Base-by-base conservation (phyloP, 1,140 invertebrate species). In the Zaprionus davidi region DNA sequence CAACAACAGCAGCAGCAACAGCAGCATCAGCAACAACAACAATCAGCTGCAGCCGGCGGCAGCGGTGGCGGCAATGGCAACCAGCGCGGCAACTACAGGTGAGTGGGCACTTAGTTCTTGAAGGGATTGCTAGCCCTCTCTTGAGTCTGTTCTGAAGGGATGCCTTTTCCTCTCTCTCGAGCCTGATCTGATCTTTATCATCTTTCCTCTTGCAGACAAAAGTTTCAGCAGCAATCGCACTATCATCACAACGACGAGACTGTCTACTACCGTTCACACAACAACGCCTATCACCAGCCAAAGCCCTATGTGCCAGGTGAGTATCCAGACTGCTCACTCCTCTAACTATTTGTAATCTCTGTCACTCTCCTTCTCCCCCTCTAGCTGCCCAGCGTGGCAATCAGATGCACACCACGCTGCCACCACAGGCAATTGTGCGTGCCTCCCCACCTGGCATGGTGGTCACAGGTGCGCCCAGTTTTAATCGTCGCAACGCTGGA, bases 241-340 rank as follows among this genome's bases (percentile, higher is more conserved):
- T 91, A 92, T 81, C 91, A 91, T 74, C 91, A 92, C 72, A 92
- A 92, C 78, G 91, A 92, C 76, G 91, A 92, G 84, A 86, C 91
- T 90, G 91, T 92, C 71, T 92, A 92, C 53, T 92, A 92, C 70
- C 91, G 91, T 80, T 91, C 91, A 80, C 90, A 92, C 56, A 92
- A 90, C 59, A 92, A 91, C 62, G 78, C 82, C 62, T 91, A 92
- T 73, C 87, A 92, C 79, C 91, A 92, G 81, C 91, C 84, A 86
- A 92, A 92, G 73, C 91, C 91, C 78, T 92, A 92, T 86, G 91
- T 92, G 84, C 91, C 90, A 92, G 87, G 91, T 92, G 62, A 90
- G 72, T 81, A 20, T 28, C 17, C 36, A n/a, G 6, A 5, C 15
- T 17, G 44, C 11, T 26, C 5, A 20, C 5, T 15, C 9, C 31